A percentile compares a stretch with the other conserved stretches of the same genome.
Evolutionary conservation across 1,140 invertebrate genomes (phyloP).

Genomic region (Zaprionus tsacasi): DNA sequence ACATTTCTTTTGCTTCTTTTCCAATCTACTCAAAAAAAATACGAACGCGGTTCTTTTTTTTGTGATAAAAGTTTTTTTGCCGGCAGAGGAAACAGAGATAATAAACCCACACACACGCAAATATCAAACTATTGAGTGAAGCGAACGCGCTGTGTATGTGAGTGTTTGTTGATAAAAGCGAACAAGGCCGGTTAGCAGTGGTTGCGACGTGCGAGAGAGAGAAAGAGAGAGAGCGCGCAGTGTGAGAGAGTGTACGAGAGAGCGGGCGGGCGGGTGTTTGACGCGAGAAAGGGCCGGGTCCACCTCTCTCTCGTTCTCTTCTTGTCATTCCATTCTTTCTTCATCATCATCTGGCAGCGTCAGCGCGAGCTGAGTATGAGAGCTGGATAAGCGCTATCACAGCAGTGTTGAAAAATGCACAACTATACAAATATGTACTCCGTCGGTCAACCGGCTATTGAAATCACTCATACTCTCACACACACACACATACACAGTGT

Average conservation of each 20-base stretch:
- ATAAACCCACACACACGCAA: conserved; percentile 47
- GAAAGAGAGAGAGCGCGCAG: background rate
- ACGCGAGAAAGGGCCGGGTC: background rate
- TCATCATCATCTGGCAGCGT: conserved; percentile 6
- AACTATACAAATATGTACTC: conserved; percentile 4
- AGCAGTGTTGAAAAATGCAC: conserved; percentile 37
- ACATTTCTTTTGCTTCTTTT: conserved; percentile 51
- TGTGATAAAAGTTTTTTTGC: conserved; percentile 57
- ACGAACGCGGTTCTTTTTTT: conserved; percentile 32
- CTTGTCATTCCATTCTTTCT: background rate
- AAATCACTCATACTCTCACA: conserved; percentile 4
- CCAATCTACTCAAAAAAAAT: conserved; percentile 34
- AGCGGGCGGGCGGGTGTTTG: background rate
- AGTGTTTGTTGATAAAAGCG: conserved; percentile 45
- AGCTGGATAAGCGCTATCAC: conserved; percentile 35
- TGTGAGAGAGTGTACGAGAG: background rate
- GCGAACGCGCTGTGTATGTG: background rate
- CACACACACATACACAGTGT: background rate
- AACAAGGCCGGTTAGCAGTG: conserved; percentile 52
- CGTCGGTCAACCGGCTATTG: background rate
- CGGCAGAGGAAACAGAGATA: conserved; percentile 61
- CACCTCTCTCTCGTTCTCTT: conserved; percentile 7
- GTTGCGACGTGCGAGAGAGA: conserved; percentile 2
- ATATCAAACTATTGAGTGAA: conserved; percentile 50
- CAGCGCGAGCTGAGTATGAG: conserved; percentile 18